These are phyloP conservation scores for Thunnus thynnus DNA, from an alignment of 2,113 vertebrate species.

Conservation along the genomic window DNA sequence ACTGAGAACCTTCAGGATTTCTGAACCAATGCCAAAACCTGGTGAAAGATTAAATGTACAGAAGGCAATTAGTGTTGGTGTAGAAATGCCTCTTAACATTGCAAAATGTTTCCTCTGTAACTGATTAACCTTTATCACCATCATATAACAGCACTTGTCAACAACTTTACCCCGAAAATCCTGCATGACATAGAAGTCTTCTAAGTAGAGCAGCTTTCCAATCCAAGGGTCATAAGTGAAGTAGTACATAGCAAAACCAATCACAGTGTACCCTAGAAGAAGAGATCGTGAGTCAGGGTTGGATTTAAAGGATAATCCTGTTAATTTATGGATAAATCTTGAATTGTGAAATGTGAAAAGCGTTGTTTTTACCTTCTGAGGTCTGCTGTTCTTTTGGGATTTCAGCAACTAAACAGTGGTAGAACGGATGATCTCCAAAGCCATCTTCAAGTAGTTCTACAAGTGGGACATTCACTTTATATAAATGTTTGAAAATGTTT, in stretches of 20 bases:
- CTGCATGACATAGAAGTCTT: constrained; percentile 87
- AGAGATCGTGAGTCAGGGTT: not conserved
- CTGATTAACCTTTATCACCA: constrained; percentile 50
- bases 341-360: not conserved
- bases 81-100: not conserved
- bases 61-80: not conserved
- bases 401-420: constrained; percentile 84
- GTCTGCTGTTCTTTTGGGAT: constrained; percentile 65
- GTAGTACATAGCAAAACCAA: constrained; percentile 87
- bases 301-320: not conserved
- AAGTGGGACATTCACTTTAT: constrained; percentile 17
- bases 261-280: constrained; percentile 69
- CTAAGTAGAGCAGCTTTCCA: constrained; percentile 87
- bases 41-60: constrained; percentile 49
- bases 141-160: not conserved
- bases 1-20: constrained; percentile 85
- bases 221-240: constrained; percentile 86
- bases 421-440: constrained; percentile 86
- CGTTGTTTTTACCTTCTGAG: constrained; percentile 69
- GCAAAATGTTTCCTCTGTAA: not conserved
- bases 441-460: constrained; percentile 86
- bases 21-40: constrained; percentile 84
- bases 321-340: not conserved
- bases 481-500: not conserved
- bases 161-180: constrained; percentile 77